Base-by-base conservation (phyloP, 2,797 vertebrate genomes). In the Parambassis ranga region DNA sequence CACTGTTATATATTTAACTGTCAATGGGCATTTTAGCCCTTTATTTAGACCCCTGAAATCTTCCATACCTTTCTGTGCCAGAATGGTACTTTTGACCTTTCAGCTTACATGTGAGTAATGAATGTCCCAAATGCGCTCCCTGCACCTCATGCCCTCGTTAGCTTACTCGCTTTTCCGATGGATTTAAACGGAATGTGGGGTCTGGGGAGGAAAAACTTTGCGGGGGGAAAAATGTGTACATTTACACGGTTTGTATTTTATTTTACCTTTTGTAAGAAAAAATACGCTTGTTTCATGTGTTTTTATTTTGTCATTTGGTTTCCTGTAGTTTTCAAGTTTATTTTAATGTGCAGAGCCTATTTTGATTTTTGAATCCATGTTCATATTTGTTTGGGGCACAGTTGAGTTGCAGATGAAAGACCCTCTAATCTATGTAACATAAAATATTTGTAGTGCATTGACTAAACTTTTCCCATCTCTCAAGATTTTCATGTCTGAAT, bases 271-370 rank as follows among this genome's bases (percentile, higher is more conserved):
- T 90, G 81, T 87, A 77, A 78, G 84, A 79, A 81, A 65, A 69
- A 65, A 59, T 80, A 87, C 84, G 74, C 80, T 59, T 88, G 86
- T 92, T 87, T 87, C 82, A 26, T 73, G 26, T 83, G 61, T 79
- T 81, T 68, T 82, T 86, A 73, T 82, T 82, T 79, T 68, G 67
- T 72, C 67, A 20, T 88, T 88, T 86, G 78, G 75, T 88, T 92
- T 87, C 55, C 72, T 90, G 87, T 92, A 91, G 86, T 56, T 88
- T 81, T 80, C 79, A 84, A 71, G 81, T 93, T 93, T 91, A 92
- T 86, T 88, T 83, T 92, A 84, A 86, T 90, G 92, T 94, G 87
- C 83, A 84, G 91, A 90, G 83, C 89, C 82, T 91, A 88, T 93
- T 93, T 91, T 91, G 81, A 88, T 88, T 43, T 77, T 86, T 79